These are phyloP conservation scores for Euthynnus affinis DNA, from an alignment of 2,797 vertebrate species.

Conservation along the genomic window DNA sequence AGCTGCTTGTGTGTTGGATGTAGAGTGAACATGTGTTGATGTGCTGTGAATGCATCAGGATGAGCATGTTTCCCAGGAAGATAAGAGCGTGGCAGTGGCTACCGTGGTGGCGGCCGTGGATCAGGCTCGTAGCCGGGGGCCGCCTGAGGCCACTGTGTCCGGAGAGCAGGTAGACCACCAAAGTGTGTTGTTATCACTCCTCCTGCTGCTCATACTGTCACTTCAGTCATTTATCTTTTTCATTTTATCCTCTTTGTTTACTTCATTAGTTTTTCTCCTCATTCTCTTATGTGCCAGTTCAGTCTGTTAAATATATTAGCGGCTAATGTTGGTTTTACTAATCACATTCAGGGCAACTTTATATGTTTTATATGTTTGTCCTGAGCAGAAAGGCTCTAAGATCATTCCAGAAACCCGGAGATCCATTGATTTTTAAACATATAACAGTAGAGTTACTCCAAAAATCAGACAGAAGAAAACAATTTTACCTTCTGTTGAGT, in stretches of 20 bases:
- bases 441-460: no score
- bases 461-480: no score
- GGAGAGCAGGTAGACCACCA: constrained; percentile 44
- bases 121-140: constrained; percentile 65
- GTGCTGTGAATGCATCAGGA: constrained; percentile 58
- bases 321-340: neutral
- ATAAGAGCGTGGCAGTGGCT: constrained; percentile 71
- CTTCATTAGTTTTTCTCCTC: neutral
- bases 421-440: no score
- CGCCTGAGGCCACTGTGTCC: neutral
- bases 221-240: neutral
- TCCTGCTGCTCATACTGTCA: neutral
- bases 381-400: no score
- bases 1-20: constrained; percentile 18
- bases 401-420: no score
- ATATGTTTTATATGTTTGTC: no score
- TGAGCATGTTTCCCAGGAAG: constrained; percentile 55
- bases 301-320: neutral
- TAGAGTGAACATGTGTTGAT: constrained; percentile 15
- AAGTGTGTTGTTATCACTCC: neutral
- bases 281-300: neutral
- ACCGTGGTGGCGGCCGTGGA: constrained; percentile 80
- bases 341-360: no score
- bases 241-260: neutral
- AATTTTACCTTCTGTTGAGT: no score